phyloP scores from a whole-genome alignment of 1,140 invertebrate species.

The Drosophila nebulosa region DNA sequence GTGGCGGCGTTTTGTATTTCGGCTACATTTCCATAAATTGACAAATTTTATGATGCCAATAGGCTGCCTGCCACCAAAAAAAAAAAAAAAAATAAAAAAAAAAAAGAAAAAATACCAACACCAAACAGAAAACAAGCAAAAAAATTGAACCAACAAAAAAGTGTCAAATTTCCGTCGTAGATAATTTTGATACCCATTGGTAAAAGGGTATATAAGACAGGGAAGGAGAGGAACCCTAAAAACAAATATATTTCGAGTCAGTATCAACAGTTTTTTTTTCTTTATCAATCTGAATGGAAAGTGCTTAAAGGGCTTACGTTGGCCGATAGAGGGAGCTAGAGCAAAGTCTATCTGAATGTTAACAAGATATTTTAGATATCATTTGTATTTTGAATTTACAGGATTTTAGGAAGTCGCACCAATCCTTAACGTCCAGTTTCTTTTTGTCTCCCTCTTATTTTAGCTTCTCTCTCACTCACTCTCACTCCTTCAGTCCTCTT shows the following conservation, averaged over 20 bases:
- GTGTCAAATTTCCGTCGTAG: neutral
- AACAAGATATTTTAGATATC: too few relatives aligned
- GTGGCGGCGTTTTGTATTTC: constrained; percentile 30
- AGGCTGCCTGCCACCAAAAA: constrained; percentile 17
- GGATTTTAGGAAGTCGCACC: neutral
- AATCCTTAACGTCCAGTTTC: neutral
- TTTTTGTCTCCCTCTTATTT: too few relatives aligned
- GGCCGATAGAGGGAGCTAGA: too few relatives aligned
- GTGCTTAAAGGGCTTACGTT: too few relatives aligned
- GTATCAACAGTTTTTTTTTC: too few relatives aligned
- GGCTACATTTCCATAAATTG: constrained; percentile 51
- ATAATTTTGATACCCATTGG: neutral
- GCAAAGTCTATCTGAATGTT: too few relatives aligned
- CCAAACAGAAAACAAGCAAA: neutral
- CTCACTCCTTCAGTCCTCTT: too few relatives aligned
- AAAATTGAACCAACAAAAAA: neutral
- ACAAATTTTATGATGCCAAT: constrained; percentile 57
- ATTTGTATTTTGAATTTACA: neutral
- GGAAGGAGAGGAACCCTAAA: neutral
- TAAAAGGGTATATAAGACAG: neutral
- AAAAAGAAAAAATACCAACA: neutral
- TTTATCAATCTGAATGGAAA: too few relatives aligned
- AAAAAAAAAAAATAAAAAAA: neutral
- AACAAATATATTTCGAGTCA: neutral
- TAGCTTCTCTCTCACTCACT: neutral